Conservation (phyloP, 2,888 invertebrate genomes). For the Heliconius erato region DNA sequence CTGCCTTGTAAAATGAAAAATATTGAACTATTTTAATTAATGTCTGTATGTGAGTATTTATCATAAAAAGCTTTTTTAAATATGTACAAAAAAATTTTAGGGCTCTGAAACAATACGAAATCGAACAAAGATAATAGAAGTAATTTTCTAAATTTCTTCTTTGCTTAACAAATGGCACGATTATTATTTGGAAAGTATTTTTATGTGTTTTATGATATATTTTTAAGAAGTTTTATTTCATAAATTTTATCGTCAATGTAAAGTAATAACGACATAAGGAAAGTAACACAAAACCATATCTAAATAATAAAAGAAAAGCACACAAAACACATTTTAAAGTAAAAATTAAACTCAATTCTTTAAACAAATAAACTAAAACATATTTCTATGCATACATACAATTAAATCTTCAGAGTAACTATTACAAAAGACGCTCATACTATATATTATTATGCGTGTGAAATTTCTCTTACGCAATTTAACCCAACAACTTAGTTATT, state of each 20-base stretch:
- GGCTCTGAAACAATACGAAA: no score
- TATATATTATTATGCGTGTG: background rate
- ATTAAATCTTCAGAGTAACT: background rate
- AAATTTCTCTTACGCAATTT: constrained; percentile 33
- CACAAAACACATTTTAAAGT: background rate
- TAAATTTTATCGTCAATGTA: background rate
- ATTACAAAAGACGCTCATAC: background rate
- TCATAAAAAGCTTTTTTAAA: no score
- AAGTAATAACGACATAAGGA: no score
- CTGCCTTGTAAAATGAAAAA: no score
- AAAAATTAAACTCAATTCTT: background rate
- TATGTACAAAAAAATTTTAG: no score
- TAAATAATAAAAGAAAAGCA: background rate
- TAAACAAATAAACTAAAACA: background rate
- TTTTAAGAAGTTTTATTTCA: background rate
- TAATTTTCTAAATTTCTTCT: no score
- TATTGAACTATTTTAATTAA: no score
- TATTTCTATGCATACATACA: background rate
- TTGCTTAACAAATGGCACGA: background rate
- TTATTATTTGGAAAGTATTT: background rate
- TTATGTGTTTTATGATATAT: background rate
- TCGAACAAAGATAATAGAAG: no score
- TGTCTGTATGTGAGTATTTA: no score
- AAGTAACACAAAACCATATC: background rate
- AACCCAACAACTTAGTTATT: constrained; percentile 26